These are phyloP conservation scores for Bombus sibiricus DNA, from an alignment of 1,140 invertebrate genomes.

Conservation along the genomic window DNA sequence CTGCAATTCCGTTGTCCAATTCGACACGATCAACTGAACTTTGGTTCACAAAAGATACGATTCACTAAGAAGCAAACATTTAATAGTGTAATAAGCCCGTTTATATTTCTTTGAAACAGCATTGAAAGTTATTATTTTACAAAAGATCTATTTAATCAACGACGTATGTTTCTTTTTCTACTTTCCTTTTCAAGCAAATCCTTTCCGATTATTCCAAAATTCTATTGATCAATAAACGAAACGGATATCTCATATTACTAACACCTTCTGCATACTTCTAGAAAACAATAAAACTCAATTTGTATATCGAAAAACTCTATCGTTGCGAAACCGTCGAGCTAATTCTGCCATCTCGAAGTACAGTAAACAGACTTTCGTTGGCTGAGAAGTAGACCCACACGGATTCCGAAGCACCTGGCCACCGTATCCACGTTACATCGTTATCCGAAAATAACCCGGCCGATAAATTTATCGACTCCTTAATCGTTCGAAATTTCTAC, in stretches of 20 bases:
- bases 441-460: background rate
- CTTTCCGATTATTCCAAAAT: too few relatives aligned
- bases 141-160: background rate
- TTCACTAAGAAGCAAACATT: background rate
- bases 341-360: background rate
- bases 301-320: too few relatives aligned
- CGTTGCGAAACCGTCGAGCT: too few relatives aligned
- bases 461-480: background rate
- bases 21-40: background rate
- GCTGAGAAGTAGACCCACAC: too few relatives aligned
- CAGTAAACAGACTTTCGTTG: too few relatives aligned
- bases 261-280: too few relatives aligned
- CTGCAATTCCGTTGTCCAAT: background rate
- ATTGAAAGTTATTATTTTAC: background rate
- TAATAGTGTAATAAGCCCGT: background rate
- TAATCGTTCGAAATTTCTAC: conserved; percentile 8
- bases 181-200: background rate
- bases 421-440: background rate
- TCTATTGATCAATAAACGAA: too few relatives aligned
- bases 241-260: too few relatives aligned
- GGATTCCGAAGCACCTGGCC: background rate
- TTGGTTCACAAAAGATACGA: background rate
- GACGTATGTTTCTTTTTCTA: background rate
- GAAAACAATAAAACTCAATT: too few relatives aligned
- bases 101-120: background rate